phyloP scores from a whole-genome alignment of 2,113 vertebrate genomes.

The Tauraco erythrolophus region DNA sequence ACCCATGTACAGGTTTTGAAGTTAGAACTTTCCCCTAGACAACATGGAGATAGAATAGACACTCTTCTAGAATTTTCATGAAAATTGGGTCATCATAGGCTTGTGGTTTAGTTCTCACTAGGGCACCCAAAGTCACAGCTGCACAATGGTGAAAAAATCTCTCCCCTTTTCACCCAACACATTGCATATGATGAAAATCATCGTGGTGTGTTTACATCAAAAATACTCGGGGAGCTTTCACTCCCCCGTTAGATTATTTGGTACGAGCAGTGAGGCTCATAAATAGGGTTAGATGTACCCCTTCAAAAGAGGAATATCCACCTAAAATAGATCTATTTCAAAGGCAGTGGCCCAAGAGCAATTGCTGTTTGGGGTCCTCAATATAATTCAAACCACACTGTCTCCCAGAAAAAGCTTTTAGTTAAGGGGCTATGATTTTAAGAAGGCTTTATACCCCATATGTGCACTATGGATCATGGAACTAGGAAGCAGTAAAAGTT shows the following conservation, averaged over 20 bases:
- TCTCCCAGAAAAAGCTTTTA: constrained; percentile 31
- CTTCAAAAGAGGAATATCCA: neutral
- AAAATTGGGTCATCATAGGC: neutral
- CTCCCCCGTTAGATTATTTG: neutral
- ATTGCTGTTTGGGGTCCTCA: constrained; percentile 23
- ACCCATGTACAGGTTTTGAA: neutral
- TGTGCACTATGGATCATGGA: constrained; percentile 24
- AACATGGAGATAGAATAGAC: neutral
- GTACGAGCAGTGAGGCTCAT: neutral
- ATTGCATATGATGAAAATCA: neutral
- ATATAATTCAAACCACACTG: neutral
- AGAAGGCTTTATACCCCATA: constrained; percentile 2
- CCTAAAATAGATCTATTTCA: constrained; percentile 7
- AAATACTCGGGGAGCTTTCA: neutral
- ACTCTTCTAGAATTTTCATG: neutral
- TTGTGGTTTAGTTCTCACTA: neutral
- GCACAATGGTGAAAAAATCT: neutral
- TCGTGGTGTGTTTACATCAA: accelerated
- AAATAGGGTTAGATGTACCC: neutral
- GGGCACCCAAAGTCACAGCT: neutral
- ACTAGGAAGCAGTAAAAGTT: constrained; percentile 12
- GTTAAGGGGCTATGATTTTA: constrained; percentile 38
- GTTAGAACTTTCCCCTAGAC: neutral
- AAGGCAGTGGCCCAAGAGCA: constrained; percentile 9
- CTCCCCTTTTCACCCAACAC: neutral